These are phyloP conservation scores for Andrena bicolor DNA, from an alignment of 2,888 invertebrate genomes.

Conservation along the genomic window DNA sequence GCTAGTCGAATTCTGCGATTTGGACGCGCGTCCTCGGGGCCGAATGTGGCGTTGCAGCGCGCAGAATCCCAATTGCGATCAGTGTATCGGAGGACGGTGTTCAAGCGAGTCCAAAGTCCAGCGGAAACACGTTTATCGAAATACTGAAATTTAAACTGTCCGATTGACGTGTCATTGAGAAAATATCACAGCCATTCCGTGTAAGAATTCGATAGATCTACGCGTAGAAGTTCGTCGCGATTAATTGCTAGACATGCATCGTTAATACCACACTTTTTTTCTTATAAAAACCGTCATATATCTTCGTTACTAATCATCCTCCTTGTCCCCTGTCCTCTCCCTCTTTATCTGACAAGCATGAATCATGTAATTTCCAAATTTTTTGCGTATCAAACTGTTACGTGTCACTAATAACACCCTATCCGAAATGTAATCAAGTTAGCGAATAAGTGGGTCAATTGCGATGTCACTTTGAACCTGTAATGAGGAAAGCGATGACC, in stretches of 20 bases:
- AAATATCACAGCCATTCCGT: background rate
- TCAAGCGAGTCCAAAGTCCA: constrained; percentile 13
- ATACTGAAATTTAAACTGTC: background rate
- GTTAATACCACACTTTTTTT: background rate
- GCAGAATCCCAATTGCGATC: background rate
- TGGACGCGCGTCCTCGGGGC: constrained; percentile 1
- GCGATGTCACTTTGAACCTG: too few relatives aligned
- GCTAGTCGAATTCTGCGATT: background rate
- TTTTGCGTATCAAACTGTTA: too few relatives aligned
- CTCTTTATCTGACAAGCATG: too few relatives aligned
- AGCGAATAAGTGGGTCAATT: too few relatives aligned
- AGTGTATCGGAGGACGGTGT: background rate
- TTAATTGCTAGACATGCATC: background rate
- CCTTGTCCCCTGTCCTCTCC: too few relatives aligned
- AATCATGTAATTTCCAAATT: too few relatives aligned
- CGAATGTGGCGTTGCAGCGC: background rate
- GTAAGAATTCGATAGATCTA: too few relatives aligned
- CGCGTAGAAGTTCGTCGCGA: background rate
- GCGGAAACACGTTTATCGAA: background rate
- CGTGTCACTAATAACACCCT: too few relatives aligned
- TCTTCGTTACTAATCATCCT: too few relatives aligned
- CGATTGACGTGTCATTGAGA: background rate
- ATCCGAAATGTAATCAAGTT: too few relatives aligned
- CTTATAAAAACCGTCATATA: too few relatives aligned
- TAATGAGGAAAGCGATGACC: too few relatives aligned